phyloP scores from a whole-genome alignment of 2,888 invertebrate species.

The Rhamphomyia laevipes region DNA sequence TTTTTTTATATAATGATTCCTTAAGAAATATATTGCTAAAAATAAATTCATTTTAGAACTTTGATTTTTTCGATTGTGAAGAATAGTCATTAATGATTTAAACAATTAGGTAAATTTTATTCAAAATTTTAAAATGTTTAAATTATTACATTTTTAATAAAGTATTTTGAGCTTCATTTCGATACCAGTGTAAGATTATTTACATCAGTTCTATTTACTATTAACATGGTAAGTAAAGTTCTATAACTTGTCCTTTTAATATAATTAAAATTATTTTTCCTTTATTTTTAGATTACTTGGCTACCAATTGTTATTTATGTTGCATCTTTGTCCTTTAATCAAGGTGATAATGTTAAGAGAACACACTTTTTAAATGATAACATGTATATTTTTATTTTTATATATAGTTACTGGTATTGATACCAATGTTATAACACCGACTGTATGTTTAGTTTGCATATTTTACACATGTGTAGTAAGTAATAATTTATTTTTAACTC shows the following conservation, averaged over 20 bases:
- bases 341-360: conserved; percentile 43
- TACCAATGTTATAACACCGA: conserved; percentile 67
- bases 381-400: background rate
- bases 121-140: no score
- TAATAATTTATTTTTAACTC: conserved; percentile 26
- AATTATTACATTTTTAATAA: conserved; percentile 29
- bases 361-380: background rate
- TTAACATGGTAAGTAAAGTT: conserved; percentile 48
- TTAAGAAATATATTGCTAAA: no score
- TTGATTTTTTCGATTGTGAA: no score
- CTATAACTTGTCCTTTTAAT: background rate
- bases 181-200: conserved; percentile 56
- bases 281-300: conserved; percentile 24
- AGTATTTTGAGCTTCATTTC: conserved; percentile 62
- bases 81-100: no score
- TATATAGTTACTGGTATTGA: conserved; percentile 51
- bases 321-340: conserved; percentile 64
- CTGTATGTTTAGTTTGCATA: conserved; percentile 66
- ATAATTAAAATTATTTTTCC: no score
- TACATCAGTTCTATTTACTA: conserved; percentile 56
- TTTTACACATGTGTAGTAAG: conserved; percentile 84
- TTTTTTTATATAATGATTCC: no score
- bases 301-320: conserved; percentile 47
- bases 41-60: no score
- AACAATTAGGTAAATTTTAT: no score